A percentile compares a stretch with the other conserved stretches of the same genome.
phyloP scores from a whole-genome alignment of 1,140 invertebrate genomes.

The Bombus sibiricus region DNA sequence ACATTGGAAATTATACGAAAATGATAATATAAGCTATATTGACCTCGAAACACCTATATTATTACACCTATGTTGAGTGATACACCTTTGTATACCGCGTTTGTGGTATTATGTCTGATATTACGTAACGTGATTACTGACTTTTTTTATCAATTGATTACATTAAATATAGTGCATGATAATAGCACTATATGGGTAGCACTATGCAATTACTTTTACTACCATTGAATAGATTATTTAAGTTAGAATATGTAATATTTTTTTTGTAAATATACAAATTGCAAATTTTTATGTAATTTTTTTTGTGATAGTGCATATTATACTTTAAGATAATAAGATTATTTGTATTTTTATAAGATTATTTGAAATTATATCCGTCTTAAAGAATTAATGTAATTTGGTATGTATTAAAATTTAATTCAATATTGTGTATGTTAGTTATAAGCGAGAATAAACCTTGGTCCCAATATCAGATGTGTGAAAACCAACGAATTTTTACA shows the following conservation, averaged over 20 bases:
- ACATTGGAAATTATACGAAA: too few species aligned
- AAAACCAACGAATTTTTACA: constrained; percentile 19
- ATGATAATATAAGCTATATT: too few species aligned
- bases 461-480: constrained; percentile 33
- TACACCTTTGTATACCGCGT: background rate
- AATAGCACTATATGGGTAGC: too few species aligned
- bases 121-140: constrained; percentile 27
- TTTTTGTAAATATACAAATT: too few species aligned
- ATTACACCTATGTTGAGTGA: background rate
- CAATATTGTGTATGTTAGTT: background rate
- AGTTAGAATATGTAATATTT: too few species aligned
- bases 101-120: background rate
- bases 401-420: background rate
- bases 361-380: background rate
- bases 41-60: too few species aligned
- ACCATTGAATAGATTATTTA: too few species aligned
- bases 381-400: background rate
- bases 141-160: background rate
- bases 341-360: too few species aligned
- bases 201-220: too few species aligned
- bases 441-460: constrained; percentile 30
- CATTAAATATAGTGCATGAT: background rate
- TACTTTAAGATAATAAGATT: too few species aligned
- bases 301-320: too few species aligned
- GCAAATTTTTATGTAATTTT: too few species aligned